These are phyloP conservation scores for Apodemia mormo DNA, from an alignment of 2,888 invertebrate genomes.

Conservation along the genomic window DNA sequence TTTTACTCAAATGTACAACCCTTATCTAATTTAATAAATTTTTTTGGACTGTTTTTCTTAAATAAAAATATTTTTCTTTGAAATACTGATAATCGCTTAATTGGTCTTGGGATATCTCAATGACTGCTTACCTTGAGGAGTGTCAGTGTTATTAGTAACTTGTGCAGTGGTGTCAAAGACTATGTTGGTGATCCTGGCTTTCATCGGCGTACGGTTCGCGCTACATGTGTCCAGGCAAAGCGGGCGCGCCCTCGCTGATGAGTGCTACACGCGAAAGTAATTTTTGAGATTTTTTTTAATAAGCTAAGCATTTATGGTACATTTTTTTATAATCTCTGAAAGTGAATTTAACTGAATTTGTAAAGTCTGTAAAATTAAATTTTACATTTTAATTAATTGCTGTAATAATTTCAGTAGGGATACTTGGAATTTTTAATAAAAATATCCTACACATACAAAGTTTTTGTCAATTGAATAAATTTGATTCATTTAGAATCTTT, in stretches of 20 bases:
- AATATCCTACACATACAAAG: too few relatives aligned
- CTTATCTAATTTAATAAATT: neutral
- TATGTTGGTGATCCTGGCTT: constrained; percentile 76
- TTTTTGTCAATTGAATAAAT: too few relatives aligned
- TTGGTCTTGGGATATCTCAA: neutral
- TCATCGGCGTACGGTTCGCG: constrained; percentile 71
- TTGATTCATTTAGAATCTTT: too few relatives aligned
- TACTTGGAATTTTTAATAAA: too few relatives aligned
- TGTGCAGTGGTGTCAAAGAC: constrained; percentile 49
- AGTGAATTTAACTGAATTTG: too few relatives aligned
- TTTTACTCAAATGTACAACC: constrained; percentile 21
- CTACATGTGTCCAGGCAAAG: constrained; percentile 75
- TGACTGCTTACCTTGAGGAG: neutral
- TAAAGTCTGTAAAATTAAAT: too few relatives aligned
- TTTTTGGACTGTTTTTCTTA: too few relatives aligned
- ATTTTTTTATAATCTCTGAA: neutral
- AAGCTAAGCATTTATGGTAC: constrained; percentile 12
- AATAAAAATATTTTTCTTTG: too few relatives aligned
- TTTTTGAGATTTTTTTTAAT: constrained; percentile 30
- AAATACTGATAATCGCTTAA: neutral
- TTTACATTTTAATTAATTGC: too few relatives aligned
- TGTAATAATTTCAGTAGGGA: too few relatives aligned
- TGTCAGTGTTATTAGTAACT: constrained; percentile 26
- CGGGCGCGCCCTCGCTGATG: constrained; percentile 69
- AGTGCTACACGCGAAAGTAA: constrained; percentile 78